These are phyloP conservation scores for Capitulum mitella DNA, from an alignment of 2,888 invertebrate genomes.

Conservation along the genomic window DNA sequence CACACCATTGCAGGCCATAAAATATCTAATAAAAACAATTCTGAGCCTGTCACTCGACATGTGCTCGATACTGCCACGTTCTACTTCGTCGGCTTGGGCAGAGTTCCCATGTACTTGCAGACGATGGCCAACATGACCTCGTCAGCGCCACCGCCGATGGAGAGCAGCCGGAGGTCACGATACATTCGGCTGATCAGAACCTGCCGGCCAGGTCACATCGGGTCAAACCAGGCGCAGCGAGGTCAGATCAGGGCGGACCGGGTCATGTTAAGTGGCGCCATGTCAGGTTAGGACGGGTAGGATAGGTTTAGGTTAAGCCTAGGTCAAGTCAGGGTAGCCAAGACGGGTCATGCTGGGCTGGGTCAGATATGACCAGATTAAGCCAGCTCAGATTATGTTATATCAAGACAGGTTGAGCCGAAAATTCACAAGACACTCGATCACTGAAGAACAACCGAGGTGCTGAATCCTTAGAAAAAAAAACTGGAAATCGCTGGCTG, in stretches of 20 bases:
- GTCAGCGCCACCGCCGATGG: conserved; percentile 53
- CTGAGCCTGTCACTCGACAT: too few relatives aligned
- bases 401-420: background rate
- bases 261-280: background rate
- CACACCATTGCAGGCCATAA: too few relatives aligned
- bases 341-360: too few relatives aligned
- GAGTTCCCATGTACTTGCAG: conserved; percentile 49
- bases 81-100: conserved; percentile 41
- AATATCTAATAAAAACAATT: too few relatives aligned
- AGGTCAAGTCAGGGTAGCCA: too few relatives aligned
- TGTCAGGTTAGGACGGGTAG: background rate
- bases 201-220: conserved; percentile 35
- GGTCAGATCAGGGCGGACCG: background rate
- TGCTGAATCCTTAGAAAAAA: too few relatives aligned
- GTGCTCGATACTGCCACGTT: too few relatives aligned
- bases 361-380: background rate
- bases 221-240: background rate
- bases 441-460: too few relatives aligned
- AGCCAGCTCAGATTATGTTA: background rate
- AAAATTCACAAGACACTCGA: too few relatives aligned
- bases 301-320: background rate
- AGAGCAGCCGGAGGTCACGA: conserved; percentile 48
- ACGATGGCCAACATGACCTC: conserved; percentile 53
- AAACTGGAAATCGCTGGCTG: too few relatives aligned
- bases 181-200: conserved; percentile 42